A percentile compares a stretch with the other conserved stretches of the same genome.
Evolutionary conservation across 2,888 invertebrate genomes (phyloP).

Genomic region (Caenorhabditis imperialis): DNA sequence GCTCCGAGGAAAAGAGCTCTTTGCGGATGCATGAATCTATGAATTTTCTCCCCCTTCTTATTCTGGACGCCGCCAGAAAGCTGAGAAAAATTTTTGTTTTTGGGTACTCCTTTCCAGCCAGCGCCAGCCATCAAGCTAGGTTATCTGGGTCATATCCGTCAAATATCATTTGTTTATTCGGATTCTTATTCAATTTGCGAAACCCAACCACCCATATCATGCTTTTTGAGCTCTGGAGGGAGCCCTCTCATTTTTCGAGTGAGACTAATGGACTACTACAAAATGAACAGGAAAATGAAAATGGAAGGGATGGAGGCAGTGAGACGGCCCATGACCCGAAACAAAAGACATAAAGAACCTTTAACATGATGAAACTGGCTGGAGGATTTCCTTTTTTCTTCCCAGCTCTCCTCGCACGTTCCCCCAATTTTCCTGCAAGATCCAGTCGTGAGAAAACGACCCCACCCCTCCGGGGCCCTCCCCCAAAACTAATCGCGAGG

Average conservation of each 20-base stretch:
- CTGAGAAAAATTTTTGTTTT: too few relatives aligned
- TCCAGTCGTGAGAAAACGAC: conserved; percentile 31
- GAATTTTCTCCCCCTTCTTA: conserved; percentile 28
- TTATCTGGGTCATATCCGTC: conserved; percentile 14
- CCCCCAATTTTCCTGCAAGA: conserved; percentile 25
- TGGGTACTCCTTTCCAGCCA: background rate
- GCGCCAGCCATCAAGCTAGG: too few relatives aligned
- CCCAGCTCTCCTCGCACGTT: background rate
- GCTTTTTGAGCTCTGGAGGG: too few relatives aligned
- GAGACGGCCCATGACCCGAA: background rate
- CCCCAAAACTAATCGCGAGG: conserved; percentile 15
- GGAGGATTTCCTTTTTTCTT: too few relatives aligned
- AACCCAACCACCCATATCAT: conserved; percentile 6
- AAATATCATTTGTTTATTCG: conserved; percentile 52
- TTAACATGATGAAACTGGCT: too few relatives aligned
- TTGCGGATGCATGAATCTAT: conserved; percentile 59
- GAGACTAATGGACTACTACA: conserved; percentile 51
- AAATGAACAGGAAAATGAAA: conserved; percentile 52
- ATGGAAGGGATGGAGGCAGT: conserved; percentile 7
- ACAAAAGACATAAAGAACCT: too few relatives aligned
- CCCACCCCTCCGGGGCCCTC: too few relatives aligned
- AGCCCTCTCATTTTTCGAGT: conserved; percentile 50
- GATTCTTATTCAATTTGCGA: conserved; percentile 27
- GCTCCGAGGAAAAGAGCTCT: conserved; percentile 35
- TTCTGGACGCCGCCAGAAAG: too few relatives aligned